A percentile compares a stretch with the other conserved stretches of the same genome.
phyloP scores from a whole-genome alignment of 2,888 invertebrate species.

The Pecten maximus region DNA sequence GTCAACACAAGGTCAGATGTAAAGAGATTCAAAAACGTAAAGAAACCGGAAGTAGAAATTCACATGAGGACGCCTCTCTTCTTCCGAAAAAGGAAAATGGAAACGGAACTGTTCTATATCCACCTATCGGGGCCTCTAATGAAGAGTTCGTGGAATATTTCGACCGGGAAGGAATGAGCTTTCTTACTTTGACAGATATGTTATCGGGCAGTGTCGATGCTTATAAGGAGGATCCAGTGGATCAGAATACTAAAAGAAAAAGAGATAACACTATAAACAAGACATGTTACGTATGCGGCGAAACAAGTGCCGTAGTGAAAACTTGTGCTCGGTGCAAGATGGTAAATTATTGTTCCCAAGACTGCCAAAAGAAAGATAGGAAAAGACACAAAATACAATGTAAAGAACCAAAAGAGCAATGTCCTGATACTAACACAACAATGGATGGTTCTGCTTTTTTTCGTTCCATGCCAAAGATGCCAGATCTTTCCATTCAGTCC shows the following conservation, averaged over 20 bases:
- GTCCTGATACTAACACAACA: not conserved
- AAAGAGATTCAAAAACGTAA: not conserved
- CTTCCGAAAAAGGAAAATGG: not conserved
- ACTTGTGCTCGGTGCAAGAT: not conserved
- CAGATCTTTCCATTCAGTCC: not conserved
- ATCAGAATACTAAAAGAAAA: not conserved
- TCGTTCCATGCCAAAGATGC: not conserved
- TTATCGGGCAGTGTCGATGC: not conserved
- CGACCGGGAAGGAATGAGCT: too few relatives aligned
- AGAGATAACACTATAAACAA: not conserved
- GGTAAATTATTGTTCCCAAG: not conserved
- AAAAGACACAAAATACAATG: not conserved
- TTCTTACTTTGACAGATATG: too few relatives aligned
- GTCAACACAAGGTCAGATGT: slow-evolving; percentile 46
- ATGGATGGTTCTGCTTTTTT: not conserved
- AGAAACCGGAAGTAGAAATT: not conserved
- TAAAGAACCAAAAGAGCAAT: not conserved
- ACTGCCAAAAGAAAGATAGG: not conserved
- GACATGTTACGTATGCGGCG: not conserved
- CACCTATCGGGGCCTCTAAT: not conserved
- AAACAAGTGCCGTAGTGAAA: not conserved
- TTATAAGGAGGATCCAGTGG: not conserved
- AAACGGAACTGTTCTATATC: not conserved
- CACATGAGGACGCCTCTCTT: not conserved
- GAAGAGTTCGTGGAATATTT: too few relatives aligned